Evolutionary conservation across 2,113 vertebrate genomes (phyloP), one percentile per base, ranked within the genome.

Genomic region (Cavia aperea): DNA sequence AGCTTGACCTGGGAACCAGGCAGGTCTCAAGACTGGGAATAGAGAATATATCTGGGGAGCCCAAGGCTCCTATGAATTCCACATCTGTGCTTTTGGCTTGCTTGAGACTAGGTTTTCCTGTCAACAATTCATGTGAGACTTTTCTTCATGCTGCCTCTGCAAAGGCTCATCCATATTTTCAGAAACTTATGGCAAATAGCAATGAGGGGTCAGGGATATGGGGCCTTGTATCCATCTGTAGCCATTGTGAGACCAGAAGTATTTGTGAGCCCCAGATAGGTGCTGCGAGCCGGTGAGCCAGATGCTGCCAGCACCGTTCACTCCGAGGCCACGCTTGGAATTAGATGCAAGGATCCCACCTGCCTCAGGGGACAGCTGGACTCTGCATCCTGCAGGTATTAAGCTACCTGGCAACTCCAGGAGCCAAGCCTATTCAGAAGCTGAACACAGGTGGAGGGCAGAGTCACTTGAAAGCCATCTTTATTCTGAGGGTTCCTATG

Each of bases 101-200:
- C n/a, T 23, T 18, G 10, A 46, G 33, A 13, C 63, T 33, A 68
- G 7, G 8, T 24, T 86, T 19, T 75, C 26, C 51, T 54, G 73
- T 49, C 81, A 58, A 0, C 0, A 4, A 82, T 62, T 24, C 43
- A 2, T 7, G 0, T 9, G 66, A 24, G 33, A 31, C 46, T 62
- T 51, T 66, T 24, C 43, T 46, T 19, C n/a, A 8, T 3, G 33
- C 21, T 4, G 12, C 46, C 29, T 43, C 73, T 5, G 1, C 26
- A 2, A 46, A 72, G 66, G 54, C 10, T 7, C 0, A 18, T 26
- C 33, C 39, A 5, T 4, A 68, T 49, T 9, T 58, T 19, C 33
- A n/a, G 90, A 91, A 29, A 58, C 8, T 46, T 11, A 0, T 0
- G 33, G 29, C 14, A 1, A 73, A 31, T 0, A 4, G 43, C 82